Conservation (phyloP, 2,113 vertebrate species). For the Sigmodon hispidus region DNA sequence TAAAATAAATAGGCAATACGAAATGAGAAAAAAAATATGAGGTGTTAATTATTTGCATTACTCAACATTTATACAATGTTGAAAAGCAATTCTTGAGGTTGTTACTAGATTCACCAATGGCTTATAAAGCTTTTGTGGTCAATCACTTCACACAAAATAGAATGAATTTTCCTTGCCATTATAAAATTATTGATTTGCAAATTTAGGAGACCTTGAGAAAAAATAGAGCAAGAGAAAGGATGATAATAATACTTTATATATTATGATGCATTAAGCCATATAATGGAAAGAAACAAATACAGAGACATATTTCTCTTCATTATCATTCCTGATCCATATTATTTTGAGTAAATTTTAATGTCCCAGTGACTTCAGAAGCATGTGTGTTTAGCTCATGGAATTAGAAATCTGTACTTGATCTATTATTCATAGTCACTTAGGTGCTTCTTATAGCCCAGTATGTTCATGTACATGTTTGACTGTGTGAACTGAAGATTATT, state of each 20-base stretch:
- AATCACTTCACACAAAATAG: conserved; percentile 12
- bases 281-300: neutral
- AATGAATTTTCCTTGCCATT: neutral
- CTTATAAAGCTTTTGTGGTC: conserved; percentile 32
- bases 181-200: neutral
- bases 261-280: neutral
- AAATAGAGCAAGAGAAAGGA: neutral
- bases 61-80: conserved; percentile 52
- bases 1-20: neutral
- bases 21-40: too few relatives aligned
- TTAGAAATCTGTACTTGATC: neutral
- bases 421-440: neutral
- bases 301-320: neutral
- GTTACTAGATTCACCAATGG: neutral
- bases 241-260: neutral
- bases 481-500: neutral
- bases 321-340: neutral
- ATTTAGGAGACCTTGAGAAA: neutral
- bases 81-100: conserved; percentile 4
- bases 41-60: conserved; percentile 72
- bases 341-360: neutral
- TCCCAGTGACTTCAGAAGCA: neutral
- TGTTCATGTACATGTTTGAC: neutral
- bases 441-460: neutral
- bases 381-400: neutral